phyloP scores from a whole-genome alignment of 2,888 invertebrate genomes.

The Agonopterix arenella region DNA sequence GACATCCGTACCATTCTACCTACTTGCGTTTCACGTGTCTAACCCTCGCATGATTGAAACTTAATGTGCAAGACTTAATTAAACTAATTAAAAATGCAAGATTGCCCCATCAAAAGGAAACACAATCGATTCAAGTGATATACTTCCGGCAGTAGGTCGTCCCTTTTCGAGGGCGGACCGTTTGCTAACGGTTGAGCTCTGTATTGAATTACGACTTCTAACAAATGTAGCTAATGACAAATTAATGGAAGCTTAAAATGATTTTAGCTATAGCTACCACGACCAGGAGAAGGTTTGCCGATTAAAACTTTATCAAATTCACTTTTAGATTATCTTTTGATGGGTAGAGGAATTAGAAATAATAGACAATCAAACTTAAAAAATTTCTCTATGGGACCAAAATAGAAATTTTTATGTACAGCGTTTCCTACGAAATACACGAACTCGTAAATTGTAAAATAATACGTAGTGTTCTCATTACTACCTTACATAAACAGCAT shows the following conservation, averaged over 20 bases:
- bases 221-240: conserved; percentile 18
- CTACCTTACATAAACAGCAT: conserved; percentile 34
- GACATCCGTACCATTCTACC: background rate
- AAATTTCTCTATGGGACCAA: too few species aligned
- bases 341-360: too few species aligned
- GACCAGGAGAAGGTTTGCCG: too few species aligned
- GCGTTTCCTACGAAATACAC: too few species aligned
- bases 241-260: background rate
- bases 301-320: too few species aligned
- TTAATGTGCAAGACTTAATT: conserved; percentile 1
- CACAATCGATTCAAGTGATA: conserved; percentile 43
- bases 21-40: background rate
- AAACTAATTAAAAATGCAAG: conserved; percentile 10
- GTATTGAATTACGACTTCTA: conserved; percentile 32
- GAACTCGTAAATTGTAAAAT: background rate
- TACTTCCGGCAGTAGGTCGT: conserved; percentile 42
- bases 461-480: conserved; percentile 1
- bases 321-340: too few species aligned
- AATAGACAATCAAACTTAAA: too few species aligned
- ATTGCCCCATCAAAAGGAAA: conserved; percentile 34
- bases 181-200: conserved; percentile 46
- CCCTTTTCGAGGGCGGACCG: conserved; percentile 48
- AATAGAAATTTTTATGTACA: too few species aligned
- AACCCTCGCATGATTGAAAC: background rate
- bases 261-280: too few species aligned